Evolutionary conservation across 1,140 invertebrate genomes (phyloP), one percentile per base, ranked within the genome.

Genomic region (Pseudomyrmex pallidus): DNA sequence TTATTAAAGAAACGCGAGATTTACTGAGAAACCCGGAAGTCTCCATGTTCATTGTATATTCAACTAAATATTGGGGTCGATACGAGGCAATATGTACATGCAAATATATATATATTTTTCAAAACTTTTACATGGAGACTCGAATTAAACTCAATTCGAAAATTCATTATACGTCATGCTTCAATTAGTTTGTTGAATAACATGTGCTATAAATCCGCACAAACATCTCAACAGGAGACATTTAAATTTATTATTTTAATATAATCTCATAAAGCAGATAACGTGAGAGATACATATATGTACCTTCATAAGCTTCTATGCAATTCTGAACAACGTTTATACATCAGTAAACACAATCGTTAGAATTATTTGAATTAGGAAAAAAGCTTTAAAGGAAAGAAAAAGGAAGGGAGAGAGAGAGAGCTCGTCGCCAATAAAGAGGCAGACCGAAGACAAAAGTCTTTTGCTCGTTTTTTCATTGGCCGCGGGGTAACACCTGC

Each of bases 401-500:
- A 9, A 56, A 46, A 48, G n/a, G 13, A 8, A 35, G 35, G 7
- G 35, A 35, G 35, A 35, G 35, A 35, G 35, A 35, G 5, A 0
- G 35, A 35, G 4, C 35, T 35, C 10, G 63, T 13, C 74, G 63
- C 76, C 54, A 72, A 80, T 80, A 80, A 80, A 80, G 76, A 80
- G 76, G 54, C 72, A 59, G 76, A 80, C 54, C n/a, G 54, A 61
- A 70, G 66, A 72, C 76, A 72, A 80, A 72, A 59, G 74, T 57
- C 88, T 74, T 87, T 78, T 66, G 68, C 63, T 80, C 74, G 57
- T 74, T 80, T 87, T 84, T 88, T 82, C 63, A n/a, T 35, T 4
- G 68, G 76, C 25, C 61, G 73, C 48, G 13, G 74, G 35, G 82
- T 73, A 78, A 87, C 87, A 88, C 73, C 86, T 88, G 87, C 63